Evolutionary conservation across 1,140 invertebrate genomes (phyloP).

Genomic region (Lasioglossum albipes): DNA sequence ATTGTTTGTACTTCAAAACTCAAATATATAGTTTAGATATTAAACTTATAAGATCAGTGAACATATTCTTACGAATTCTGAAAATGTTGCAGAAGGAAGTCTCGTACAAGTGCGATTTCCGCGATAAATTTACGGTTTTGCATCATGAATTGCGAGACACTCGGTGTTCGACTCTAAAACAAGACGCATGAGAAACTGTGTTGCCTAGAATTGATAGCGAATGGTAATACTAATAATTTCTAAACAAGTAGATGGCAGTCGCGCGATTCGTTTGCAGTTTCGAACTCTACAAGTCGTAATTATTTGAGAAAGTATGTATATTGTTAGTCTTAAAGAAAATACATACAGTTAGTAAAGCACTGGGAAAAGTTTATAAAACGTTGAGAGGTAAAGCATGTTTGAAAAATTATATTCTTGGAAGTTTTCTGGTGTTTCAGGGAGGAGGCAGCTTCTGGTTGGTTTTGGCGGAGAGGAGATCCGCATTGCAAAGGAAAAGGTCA

Average conservation of each 20-base stretch:
- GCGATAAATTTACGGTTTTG: not conserved
- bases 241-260: not conserved
- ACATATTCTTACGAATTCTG: too few relatives aligned
- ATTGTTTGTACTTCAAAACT: too few relatives aligned
- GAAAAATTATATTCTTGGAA: not conserved
- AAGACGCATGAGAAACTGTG: not conserved
- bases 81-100: not conserved
- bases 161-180: not conserved
- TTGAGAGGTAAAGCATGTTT: not conserved
- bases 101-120: not conserved
- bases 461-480: not conserved
- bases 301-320: not conserved
- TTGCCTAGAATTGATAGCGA: not conserved
- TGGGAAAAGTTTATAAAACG: conserved; percentile 16
- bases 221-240: not conserved
- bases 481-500: conserved; percentile 6
- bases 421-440: not conserved
- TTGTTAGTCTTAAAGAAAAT: not conserved
- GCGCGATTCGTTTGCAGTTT: too few relatives aligned
- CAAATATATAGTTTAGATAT: too few relatives aligned
- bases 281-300: not conserved
- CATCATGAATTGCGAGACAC: not conserved
- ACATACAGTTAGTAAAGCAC: not conserved
- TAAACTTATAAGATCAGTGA: too few relatives aligned
- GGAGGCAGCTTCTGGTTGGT: not conserved